These are phyloP conservation scores for Gopherus evgoodei DNA, from an alignment of 2,113 vertebrate species.

Conservation along the genomic window DNA sequence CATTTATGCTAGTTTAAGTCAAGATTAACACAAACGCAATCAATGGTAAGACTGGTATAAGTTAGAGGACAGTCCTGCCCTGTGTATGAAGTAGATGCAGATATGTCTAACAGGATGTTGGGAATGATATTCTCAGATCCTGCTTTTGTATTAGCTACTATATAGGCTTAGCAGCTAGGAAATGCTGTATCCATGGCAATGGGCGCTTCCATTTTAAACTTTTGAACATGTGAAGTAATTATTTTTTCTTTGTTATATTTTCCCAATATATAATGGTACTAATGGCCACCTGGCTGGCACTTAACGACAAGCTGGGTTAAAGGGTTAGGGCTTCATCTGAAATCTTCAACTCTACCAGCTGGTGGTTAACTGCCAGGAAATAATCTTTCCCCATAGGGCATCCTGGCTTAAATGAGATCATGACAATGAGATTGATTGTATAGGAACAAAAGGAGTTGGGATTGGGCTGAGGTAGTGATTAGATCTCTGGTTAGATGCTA, in stretches of 20 bases:
- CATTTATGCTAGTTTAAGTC: background rate
- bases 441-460: no score
- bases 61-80: background rate
- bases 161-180: background rate
- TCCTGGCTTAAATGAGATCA: no score
- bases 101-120: background rate
- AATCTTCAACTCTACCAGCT: background rate
- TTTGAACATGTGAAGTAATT: background rate
- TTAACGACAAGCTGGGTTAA: fast-evolving
- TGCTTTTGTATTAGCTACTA: fast-evolving
- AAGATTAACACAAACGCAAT: background rate
- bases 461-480: no score
- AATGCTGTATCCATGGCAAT: fast-evolving
- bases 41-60: background rate
- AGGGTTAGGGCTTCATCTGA: background rate
- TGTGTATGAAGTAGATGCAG: fast-evolving
- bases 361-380: background rate
- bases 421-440: no score
- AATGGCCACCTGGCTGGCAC: background rate
- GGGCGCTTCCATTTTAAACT: background rate
- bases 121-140: background rate
- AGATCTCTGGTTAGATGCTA: no score
- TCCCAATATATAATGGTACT: background rate
- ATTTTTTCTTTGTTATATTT: background rate
- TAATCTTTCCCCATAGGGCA: no score